Percentiles rank a stretch among this genome's conserved stretches.
These are phyloP conservation scores for Marmota monax DNA, from an alignment of 2,113 vertebrate species.

Conservation along the genomic window DNA sequence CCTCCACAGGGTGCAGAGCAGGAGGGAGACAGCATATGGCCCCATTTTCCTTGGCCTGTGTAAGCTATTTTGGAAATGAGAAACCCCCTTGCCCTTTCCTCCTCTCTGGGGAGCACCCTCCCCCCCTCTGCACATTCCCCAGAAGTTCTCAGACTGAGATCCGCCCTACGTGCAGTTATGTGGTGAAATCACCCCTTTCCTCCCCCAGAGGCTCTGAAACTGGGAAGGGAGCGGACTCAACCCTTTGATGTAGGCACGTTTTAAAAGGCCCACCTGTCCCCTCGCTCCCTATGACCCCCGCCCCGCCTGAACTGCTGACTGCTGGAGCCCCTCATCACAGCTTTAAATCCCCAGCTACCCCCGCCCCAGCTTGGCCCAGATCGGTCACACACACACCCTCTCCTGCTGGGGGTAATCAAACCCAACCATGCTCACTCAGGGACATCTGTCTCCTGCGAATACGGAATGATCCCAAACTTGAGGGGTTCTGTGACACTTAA, in stretches of 20 bases:
- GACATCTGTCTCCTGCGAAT: slow-evolving; percentile 81
- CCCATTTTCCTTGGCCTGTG: slow-evolving; percentile 64
- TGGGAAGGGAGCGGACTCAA: slow-evolving; percentile 32
- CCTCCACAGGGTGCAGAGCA: neutral
- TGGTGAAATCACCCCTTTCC: slow-evolving; percentile 72
- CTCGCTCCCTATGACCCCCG: neutral
- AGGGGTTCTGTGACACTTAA: slow-evolving; percentile 80
- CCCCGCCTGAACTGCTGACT: slow-evolving; percentile 58
- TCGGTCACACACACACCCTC: slow-evolving; percentile 57
- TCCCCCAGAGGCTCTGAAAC: slow-evolving; percentile 64
- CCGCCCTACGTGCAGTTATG: slow-evolving; percentile 73
- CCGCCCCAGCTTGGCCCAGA: neutral
- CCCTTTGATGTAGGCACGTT: slow-evolving; percentile 83
- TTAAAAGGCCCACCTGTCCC: slow-evolving; percentile 82
- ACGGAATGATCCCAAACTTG: slow-evolving; percentile 67
- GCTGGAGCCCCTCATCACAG: slow-evolving; percentile 55
- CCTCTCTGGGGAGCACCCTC: slow-evolving; percentile 58
- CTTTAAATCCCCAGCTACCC: slow-evolving; percentile 54
- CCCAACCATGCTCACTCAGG: slow-evolving; percentile 60
- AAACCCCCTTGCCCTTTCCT: slow-evolving; percentile 70
- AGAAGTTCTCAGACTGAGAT: slow-evolving; percentile 77
- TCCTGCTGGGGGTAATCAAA: slow-evolving; percentile 68
- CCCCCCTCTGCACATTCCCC: slow-evolving; percentile 75
- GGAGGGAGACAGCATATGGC: slow-evolving; percentile 60
- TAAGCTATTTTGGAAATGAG: slow-evolving; percentile 70